These are phyloP conservation scores for Sebastes matsubarae DNA, from an alignment of 2,797 vertebrate species.

Conservation along the genomic window DNA sequence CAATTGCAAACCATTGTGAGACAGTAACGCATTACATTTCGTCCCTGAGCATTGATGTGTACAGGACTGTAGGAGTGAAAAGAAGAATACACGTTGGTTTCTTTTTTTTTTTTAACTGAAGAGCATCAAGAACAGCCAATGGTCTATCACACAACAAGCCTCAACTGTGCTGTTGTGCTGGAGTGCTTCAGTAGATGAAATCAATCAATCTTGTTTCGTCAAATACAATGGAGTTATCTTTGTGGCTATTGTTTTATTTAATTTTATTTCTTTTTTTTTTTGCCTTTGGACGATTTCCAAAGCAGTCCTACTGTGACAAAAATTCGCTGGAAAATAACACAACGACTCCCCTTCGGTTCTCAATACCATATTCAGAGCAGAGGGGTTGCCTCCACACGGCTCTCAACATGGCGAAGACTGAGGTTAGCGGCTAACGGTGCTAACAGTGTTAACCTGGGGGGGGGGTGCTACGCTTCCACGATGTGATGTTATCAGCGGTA, in stretches of 20 bases:
- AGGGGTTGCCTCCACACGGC: too few relatives aligned
- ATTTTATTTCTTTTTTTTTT: not conserved
- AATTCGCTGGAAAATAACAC: slow-evolving; percentile 17
- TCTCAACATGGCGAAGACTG: too few relatives aligned
- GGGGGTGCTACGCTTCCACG: too few relatives aligned
- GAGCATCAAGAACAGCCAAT: slow-evolving; percentile 24
- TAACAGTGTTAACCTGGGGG: too few relatives aligned
- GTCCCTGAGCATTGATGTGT: slow-evolving; percentile 37
- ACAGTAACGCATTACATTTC: not conserved
- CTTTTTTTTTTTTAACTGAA: slow-evolving; percentile 5
- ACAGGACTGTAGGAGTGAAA: not conserved
- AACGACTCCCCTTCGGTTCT: not conserved
- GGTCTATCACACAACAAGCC: slow-evolving; percentile 12
- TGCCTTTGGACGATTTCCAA: slow-evolving; percentile 23
- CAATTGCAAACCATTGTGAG: slow-evolving; percentile 1
- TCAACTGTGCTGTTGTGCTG: not conserved
- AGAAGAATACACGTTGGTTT: slow-evolving; percentile 22
- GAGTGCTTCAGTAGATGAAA: slow-evolving; percentile 13
- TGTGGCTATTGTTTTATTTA: not conserved
- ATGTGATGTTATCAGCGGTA: too few relatives aligned
- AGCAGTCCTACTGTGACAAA: slow-evolving; percentile 8
- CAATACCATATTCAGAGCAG: not conserved
- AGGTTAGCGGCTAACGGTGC: too few relatives aligned
- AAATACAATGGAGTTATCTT: slow-evolving; percentile 10
- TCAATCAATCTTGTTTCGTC: slow-evolving; percentile 6